Percentiles rank a stretch among this genome's conserved stretches.
These are phyloP conservation scores for Acholoe squamosa DNA, from an alignment of 2,888 invertebrate species.

Conservation along the genomic window DNA sequence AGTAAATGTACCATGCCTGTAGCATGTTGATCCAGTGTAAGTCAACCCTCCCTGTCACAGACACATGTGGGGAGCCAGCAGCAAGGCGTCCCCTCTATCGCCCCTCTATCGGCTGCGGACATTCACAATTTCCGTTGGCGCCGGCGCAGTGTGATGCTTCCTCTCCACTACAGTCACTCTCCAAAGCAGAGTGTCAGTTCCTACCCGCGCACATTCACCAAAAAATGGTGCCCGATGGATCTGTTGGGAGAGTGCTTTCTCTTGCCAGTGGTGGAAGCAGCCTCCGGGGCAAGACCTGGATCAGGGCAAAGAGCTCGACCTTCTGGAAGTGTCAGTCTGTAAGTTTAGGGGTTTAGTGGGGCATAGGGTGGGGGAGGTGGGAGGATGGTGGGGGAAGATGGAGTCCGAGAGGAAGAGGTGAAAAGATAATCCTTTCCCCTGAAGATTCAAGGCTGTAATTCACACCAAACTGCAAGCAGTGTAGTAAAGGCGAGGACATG, in stretches of 20 bases:
- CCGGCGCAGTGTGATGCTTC: constrained; percentile 20
- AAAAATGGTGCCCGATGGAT: background rate
- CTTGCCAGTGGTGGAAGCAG: background rate
- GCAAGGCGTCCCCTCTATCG: background rate
- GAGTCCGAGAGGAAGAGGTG: background rate
- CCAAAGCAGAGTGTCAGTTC: background rate
- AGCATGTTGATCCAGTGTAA: constrained; percentile 30
- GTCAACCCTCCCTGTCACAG: constrained; percentile 7
- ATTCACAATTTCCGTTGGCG: constrained; percentile 48
- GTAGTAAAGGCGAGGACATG: background rate
- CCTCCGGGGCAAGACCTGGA: background rate
- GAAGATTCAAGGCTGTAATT: background rate
- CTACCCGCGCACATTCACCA: background rate
- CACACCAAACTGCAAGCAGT: background rate
- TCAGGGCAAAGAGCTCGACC: constrained; percentile 44
- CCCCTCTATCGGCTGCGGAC: constrained; percentile 44
- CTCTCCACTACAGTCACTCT: background rate
- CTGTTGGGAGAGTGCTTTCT: background rate
- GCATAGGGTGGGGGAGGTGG: background rate
- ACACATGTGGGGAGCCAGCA: background rate
- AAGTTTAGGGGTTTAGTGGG: background rate
- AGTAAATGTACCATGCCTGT: background rate
- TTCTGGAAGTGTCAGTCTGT: constrained; percentile 14
- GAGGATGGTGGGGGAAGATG: background rate
- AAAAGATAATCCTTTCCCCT: background rate